Evolutionary conservation across 2,888 invertebrate species (phyloP).

Genomic region (Eledona agricola): DNA sequence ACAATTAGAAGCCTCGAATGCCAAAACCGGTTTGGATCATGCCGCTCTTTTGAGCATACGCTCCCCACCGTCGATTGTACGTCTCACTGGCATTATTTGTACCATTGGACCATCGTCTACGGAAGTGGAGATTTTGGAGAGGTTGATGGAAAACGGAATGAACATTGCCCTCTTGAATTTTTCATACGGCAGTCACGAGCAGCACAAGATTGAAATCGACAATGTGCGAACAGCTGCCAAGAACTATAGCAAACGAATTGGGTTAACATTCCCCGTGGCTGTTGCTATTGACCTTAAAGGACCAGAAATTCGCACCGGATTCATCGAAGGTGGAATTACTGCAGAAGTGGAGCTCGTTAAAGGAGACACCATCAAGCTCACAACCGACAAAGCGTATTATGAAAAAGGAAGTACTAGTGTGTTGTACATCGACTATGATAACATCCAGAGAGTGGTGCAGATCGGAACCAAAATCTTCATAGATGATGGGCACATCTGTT

Average conservation of each 20-base stretch:
- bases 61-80: constrained; percentile 84
- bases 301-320: constrained; percentile 96
- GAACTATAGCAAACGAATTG: constrained; percentile 78
- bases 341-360: constrained; percentile 91
- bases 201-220: constrained; percentile 88
- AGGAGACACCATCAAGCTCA: constrained; percentile 83
- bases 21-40: constrained; percentile 84
- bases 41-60: constrained; percentile 93
- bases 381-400: constrained; percentile 79
- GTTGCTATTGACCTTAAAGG: constrained; percentile 98
- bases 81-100: constrained; percentile 97
- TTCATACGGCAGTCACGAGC: constrained; percentile 95
- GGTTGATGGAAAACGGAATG: constrained; percentile 98
- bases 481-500: constrained; percentile 96
- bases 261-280: constrained; percentile 82
- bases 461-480: constrained; percentile 88
- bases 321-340: constrained; percentile 88
- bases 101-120: constrained; percentile 93
- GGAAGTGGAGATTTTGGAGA: constrained; percentile 81
- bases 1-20: constrained; percentile 71
- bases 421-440: constrained; percentile 92
- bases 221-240: constrained; percentile 88
- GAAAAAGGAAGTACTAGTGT: constrained; percentile 81
- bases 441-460: constrained; percentile 91
- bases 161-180: constrained; percentile 95